These are phyloP conservation scores for Scalopus aquaticus DNA, from an alignment of 2,113 vertebrate genomes.

Conservation along the genomic window DNA sequence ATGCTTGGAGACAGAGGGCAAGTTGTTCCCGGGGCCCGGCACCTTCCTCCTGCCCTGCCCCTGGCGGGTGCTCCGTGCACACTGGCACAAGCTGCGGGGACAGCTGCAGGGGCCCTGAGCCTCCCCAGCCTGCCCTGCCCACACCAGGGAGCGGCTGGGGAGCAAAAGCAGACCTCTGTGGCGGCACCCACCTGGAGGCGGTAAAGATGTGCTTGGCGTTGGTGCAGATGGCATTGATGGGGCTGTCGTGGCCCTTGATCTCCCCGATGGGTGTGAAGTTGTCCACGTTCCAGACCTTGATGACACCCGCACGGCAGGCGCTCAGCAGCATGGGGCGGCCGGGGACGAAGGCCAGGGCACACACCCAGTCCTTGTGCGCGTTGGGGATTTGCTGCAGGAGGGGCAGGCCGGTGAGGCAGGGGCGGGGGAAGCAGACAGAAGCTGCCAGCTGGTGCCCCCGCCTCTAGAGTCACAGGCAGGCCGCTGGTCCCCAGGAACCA, in stretches of 20 bases:
- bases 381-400: constrained; percentile 95
- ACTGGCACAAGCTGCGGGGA: background rate
- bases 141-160: background rate
- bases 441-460: background rate
- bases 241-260: constrained; percentile 96
- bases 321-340: constrained; percentile 95
- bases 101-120: background rate
- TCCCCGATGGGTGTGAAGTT: constrained; percentile 96
- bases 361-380: constrained; percentile 98
- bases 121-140: background rate
- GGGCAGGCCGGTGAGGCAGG: background rate
- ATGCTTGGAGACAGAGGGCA: background rate
- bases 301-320: constrained; percentile 92
- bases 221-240: constrained; percentile 97
- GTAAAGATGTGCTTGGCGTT: constrained; percentile 97
- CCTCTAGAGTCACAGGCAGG: background rate
- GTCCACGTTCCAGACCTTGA: constrained; percentile 98
- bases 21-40: background rate
- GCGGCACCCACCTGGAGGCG: constrained; percentile 92
- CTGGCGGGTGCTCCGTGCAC: background rate
- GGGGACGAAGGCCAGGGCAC: constrained; percentile 94
- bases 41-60: background rate
- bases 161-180: rapidly evolving
- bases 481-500: background rate
- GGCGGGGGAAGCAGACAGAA: background rate